These are phyloP conservation scores for Spialia ferax DNA, from an alignment of 2,888 invertebrate species.

Conservation along the genomic window DNA sequence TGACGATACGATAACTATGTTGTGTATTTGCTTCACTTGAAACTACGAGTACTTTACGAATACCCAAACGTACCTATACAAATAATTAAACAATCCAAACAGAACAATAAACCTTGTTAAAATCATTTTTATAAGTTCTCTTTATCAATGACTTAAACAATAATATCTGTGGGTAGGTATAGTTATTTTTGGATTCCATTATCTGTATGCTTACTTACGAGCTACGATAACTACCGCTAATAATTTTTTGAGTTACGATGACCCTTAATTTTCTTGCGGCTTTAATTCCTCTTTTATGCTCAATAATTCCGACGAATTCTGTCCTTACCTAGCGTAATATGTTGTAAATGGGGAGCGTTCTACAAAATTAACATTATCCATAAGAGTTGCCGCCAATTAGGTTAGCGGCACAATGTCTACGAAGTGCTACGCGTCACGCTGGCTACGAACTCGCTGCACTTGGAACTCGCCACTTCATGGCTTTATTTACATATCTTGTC, in stretches of 20 bases:
- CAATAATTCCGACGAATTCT: slow-evolving; percentile 26
- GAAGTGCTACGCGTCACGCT: slow-evolving; percentile 42
- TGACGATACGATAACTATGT: too few relatives aligned
- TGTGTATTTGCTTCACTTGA: too few relatives aligned
- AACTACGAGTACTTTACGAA: too few relatives aligned
- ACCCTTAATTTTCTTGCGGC: slow-evolving; percentile 24
- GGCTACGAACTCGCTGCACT: slow-evolving; percentile 45
- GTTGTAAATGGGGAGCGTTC: slow-evolving; percentile 55
- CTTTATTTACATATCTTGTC: slow-evolving; percentile 46
- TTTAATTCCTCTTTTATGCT: slow-evolving; percentile 30
- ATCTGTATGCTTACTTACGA: not conserved
- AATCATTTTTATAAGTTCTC: too few relatives aligned
- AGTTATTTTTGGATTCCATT: too few relatives aligned
- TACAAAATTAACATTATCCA: slow-evolving; percentile 76
- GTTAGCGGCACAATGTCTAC: slow-evolving; percentile 71
- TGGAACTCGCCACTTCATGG: slow-evolving; percentile 43
- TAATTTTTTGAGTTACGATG: slow-evolving; percentile 25
- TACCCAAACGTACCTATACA: too few relatives aligned
- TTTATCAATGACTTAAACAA: too few relatives aligned
- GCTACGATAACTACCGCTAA: slow-evolving; percentile 30
- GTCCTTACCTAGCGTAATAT: slow-evolving; percentile 46
- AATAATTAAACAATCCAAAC: too few relatives aligned
- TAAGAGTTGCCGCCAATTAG: slow-evolving; percentile 77
- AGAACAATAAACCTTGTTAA: too few relatives aligned
- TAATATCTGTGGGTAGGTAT: too few relatives aligned